A percentile compares a stretch with the other conserved stretches of the same genome.
These are phyloP conservation scores for Channallabes apus DNA, from an alignment of 2,797 vertebrate genomes.

Conservation along the genomic window DNA sequence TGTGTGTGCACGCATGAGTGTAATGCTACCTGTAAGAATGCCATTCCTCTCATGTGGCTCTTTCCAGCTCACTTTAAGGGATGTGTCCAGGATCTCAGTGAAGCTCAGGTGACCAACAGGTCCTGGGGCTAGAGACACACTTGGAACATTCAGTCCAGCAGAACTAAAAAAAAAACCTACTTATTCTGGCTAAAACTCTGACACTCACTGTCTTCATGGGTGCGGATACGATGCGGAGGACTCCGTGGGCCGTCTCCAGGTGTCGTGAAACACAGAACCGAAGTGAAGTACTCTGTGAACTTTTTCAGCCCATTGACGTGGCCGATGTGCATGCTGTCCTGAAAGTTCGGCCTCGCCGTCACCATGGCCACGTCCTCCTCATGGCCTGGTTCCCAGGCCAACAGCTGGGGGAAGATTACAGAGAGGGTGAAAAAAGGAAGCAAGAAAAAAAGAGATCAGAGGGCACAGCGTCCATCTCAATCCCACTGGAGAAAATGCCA, in stretches of 20 bases:
- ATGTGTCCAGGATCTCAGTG: constrained; percentile 95
- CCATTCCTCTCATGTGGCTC: constrained; percentile 95
- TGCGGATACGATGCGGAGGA: constrained; percentile 82
- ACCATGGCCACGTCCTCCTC: constrained; percentile 84
- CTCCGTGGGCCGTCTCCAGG: constrained; percentile 95
- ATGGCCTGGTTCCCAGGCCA: constrained; percentile 87
- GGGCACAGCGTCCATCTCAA: constrained; percentile 33
- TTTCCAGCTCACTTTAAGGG: constrained; percentile 97
- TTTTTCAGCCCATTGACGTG: constrained; percentile 87
- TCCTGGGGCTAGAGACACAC: constrained; percentile 81
- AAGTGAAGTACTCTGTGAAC: constrained; percentile 88
- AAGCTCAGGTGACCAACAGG: constrained; percentile 95
- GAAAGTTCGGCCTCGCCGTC: constrained; percentile 92
- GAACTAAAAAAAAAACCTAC: not conserved
- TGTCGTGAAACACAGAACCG: constrained; percentile 94
- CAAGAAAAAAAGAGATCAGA: constrained; percentile 7
- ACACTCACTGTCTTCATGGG: constrained; percentile 93
- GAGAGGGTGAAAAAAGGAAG: constrained; percentile 22
- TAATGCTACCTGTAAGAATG: constrained; percentile 83
- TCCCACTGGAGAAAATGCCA: constrained; percentile 28
- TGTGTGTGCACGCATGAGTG: not conserved
- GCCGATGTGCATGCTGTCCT: constrained; percentile 90
- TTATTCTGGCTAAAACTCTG: not conserved
- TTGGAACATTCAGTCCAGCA: not conserved
- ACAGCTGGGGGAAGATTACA: constrained; percentile 73